Percentiles rank a stretch among this genome's conserved stretches.
These are phyloP conservation scores for Myathropa florea DNA, from an alignment of 2,888 invertebrate species.

Conservation along the genomic window DNA sequence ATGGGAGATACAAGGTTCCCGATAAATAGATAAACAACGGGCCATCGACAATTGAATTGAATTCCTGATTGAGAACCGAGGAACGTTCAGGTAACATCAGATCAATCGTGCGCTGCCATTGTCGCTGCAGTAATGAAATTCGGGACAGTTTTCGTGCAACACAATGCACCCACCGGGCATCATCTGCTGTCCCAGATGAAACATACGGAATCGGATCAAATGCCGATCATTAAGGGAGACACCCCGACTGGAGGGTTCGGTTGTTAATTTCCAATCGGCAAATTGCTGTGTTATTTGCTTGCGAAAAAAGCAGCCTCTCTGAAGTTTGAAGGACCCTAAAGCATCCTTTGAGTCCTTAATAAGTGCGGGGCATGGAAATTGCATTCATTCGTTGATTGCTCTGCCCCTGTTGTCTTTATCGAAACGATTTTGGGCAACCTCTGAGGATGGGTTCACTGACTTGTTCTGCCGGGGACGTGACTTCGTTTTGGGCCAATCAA, in stretches of 20 bases:
- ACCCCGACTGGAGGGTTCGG: no score
- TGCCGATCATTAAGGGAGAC: neutral
- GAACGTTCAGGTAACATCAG: neutral
- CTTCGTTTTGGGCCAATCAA: neutral
- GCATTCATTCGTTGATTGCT: neutral
- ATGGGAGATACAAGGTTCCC: slow-evolving; percentile 11
- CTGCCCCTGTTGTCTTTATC: neutral
- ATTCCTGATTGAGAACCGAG: neutral
- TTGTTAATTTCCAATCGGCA: neutral
- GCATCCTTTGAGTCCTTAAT: neutral
- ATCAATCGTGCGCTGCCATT: slow-evolving; percentile 37
- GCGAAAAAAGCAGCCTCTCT: neutral
- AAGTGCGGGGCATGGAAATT: neutral
- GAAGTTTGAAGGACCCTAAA: neutral
- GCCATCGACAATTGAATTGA: slow-evolving; percentile 33
- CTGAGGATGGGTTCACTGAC: neutral
- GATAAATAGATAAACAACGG: slow-evolving; percentile 50
- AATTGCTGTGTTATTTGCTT: neutral
- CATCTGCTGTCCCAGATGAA: no score
- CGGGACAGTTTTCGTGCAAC: neutral
- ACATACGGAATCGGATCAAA: neutral
- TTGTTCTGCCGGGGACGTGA: neutral
- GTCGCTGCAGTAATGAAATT: slow-evolving; percentile 29
- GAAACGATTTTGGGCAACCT: neutral
- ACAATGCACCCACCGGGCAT: neutral